A percentile compares a stretch with the other conserved stretches of the same genome.
These are phyloP conservation scores for Drosophila pectinifera DNA, from an alignment of 1,140 invertebrate species.

Conservation along the genomic window DNA sequence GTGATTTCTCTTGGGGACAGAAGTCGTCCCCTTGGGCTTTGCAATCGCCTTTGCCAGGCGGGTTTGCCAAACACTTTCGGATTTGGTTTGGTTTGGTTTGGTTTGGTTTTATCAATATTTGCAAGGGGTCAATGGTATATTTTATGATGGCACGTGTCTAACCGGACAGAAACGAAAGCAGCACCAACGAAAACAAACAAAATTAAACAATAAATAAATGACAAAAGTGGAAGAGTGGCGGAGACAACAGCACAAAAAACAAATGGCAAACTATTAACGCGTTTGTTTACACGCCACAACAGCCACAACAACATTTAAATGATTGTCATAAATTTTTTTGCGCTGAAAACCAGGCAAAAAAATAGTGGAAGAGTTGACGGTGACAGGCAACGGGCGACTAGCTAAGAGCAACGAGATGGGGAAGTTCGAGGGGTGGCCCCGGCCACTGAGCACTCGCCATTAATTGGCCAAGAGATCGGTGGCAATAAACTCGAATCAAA, in stretches of 20 bases:
- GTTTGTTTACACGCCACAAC: constrained; percentile 62
- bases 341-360: constrained; percentile 30
- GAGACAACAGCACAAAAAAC: constrained; percentile 47
- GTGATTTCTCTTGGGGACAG: constrained; percentile 12
- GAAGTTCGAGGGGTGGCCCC: not conserved
- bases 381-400: not conserved
- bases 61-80: constrained; percentile 14
- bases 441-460: constrained; percentile 11
- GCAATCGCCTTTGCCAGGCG: not conserved
- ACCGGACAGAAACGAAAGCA: constrained; percentile 28
- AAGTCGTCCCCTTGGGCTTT: constrained; percentile 1
- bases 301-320: constrained; percentile 56
- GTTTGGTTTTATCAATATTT: constrained; percentile 60
- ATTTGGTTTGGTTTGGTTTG: too few species aligned
- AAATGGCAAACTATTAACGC: constrained; percentile 75
- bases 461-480: constrained; percentile 23
- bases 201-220: constrained; percentile 70
- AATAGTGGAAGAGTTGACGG: constrained; percentile 7
- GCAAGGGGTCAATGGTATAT: constrained; percentile 65
- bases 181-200: constrained; percentile 33
- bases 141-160: constrained; percentile 70
- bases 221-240: constrained; percentile 55
- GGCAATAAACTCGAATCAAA: constrained; percentile 26
- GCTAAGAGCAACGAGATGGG: not conserved
- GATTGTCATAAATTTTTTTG: constrained; percentile 56